phyloP scores from a whole-genome alignment of 1,140 invertebrate species.

The Zophobas morio region DNA sequence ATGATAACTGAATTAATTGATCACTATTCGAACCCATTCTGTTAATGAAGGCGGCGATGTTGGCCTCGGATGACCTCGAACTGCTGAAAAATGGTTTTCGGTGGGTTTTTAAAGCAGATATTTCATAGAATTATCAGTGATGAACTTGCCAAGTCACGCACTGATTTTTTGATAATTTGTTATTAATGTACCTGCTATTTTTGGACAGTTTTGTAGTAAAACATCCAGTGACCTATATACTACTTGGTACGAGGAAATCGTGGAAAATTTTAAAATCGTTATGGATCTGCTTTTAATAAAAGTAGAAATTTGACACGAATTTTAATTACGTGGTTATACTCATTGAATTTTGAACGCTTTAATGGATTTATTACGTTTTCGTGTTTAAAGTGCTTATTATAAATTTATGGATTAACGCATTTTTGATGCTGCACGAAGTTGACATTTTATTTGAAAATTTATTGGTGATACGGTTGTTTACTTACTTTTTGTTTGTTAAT shows the following conservation, averaged over 20 bases:
- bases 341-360: not conserved
- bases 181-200: not conserved
- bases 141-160: not conserved
- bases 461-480: no score
- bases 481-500: no score
- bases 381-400: not conserved
- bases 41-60: no score
- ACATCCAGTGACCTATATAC: not conserved
- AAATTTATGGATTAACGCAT: not conserved
- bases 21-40: not conserved
- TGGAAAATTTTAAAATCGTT: no score
- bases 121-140: not conserved
- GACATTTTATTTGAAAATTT: no score
- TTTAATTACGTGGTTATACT: not conserved
- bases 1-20: slow-evolving; percentile 5
- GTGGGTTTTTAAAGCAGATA: not conserved
- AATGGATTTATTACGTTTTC: not conserved
- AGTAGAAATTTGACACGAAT: not conserved
- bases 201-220: not conserved
- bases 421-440: not conserved
- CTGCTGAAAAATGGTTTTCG: no score
- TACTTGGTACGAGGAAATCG: not conserved
- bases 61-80: no score
- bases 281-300: no score
- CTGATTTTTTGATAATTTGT: not conserved